Base-by-base conservation (phyloP, 1,140 invertebrate species). In the Solenopsis fugax region DNA sequence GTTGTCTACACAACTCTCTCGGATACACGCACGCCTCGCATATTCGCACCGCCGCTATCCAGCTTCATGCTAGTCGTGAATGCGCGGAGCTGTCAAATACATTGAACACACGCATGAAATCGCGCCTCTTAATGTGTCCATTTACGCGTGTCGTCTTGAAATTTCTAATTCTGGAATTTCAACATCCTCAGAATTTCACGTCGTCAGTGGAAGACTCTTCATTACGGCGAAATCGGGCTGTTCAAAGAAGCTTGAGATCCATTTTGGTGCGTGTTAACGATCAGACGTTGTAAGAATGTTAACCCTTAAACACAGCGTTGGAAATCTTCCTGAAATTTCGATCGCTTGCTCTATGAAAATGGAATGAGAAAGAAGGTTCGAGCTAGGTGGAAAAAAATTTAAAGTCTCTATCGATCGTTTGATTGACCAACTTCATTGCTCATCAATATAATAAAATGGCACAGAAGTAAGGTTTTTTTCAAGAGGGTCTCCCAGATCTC, bases 51-150 rank as follows among this genome's bases (percentile, higher is more conserved):
- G n/a, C n/a, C 21, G 34, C 29, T 4, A 24, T 75, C n/a, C 29
- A 29, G 29, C 29, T 12, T 75, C 52, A n/a, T 16, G 50, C 58
- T 2, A 2, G 69, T 52, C 12, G 24, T n/a, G 69, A 72, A 34
- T 52, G 18, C 2, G 48, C 69, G 24, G 7, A 34, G 45, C 24
- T 52, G 37, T 72, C 24, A 52, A 72, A 52, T 13, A 52, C 69
- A 13, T 72, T 18, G 37, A 45, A 13, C 41, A 12, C 41, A 41
- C 48, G 41, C n/a, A 37, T 56, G 18, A 75, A 37, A 21, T 9
- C 9, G 4, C 37, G 21, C 13, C 54, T 76, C 73, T 77, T 76
- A 76, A 76, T 58, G n/a, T 41, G n/a, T 24, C 13, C 54, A n/a
- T 77, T 62, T 45, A 45, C 73, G 21, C 13, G 1, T 41, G 34